A percentile compares a stretch with the other conserved stretches of the same genome.
Conservation (phyloP, 2,888 invertebrate genomes). For the Pilophorus perplexus region DNA sequence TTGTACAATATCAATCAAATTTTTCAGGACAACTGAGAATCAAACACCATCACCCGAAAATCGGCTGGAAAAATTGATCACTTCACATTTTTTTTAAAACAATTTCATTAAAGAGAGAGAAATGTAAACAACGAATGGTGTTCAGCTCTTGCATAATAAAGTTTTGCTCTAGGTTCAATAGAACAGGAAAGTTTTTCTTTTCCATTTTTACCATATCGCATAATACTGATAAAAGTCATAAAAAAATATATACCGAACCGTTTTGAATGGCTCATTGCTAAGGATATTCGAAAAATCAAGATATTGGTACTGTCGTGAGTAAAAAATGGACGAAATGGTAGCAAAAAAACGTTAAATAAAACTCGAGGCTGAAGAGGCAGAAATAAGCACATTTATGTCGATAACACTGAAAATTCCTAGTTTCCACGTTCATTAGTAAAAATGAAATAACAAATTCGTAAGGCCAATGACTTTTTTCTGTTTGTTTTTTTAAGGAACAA, state of each 20-base stretch:
- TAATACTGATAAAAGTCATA: slow-evolving; percentile 41
- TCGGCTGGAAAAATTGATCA: slow-evolving; percentile 29
- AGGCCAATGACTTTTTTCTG: slow-evolving; percentile 42
- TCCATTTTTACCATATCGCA: slow-evolving; percentile 32
- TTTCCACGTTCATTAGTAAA: slow-evolving; percentile 25
- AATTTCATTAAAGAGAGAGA: slow-evolving; percentile 27
- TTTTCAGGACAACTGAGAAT: slow-evolving; percentile 33
- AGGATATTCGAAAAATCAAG: slow-evolving; percentile 36
- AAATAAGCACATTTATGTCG: slow-evolving; percentile 26
- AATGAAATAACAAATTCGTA: slow-evolving; percentile 42
- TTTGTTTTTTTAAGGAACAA: slow-evolving; percentile 41
- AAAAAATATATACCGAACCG: slow-evolving; percentile 37
- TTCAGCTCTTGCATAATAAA: slow-evolving; percentile 45
- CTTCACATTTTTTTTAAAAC: slow-evolving; percentile 32
- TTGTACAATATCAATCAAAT: neutral
- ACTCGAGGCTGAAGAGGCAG: slow-evolving; percentile 32
- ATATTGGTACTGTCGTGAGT: slow-evolving; percentile 40
- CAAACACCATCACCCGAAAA: slow-evolving; percentile 31
- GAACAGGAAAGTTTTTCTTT: slow-evolving; percentile 27
- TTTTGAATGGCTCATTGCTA: slow-evolving; percentile 28
- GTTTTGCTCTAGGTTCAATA: slow-evolving; percentile 32
- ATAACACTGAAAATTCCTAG: slow-evolving; percentile 39
- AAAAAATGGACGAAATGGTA: slow-evolving; percentile 45
- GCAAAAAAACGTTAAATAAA: slow-evolving; percentile 32
- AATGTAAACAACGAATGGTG: slow-evolving; percentile 44